phyloP scores from a whole-genome alignment of 2,888 invertebrate genomes.

The Heliothis peltigera region DNA sequence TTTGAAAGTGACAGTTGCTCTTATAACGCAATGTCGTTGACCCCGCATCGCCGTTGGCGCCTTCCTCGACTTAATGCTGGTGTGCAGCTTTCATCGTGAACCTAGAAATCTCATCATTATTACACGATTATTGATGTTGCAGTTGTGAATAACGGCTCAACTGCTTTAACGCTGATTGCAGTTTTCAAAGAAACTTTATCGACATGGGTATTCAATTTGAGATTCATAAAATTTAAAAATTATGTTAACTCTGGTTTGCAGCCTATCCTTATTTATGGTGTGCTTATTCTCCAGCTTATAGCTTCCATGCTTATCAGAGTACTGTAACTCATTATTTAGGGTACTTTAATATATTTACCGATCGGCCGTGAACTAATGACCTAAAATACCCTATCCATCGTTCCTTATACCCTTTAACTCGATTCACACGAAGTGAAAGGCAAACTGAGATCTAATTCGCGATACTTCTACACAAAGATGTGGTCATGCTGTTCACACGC shows the following conservation, averaged over 20 bases:
- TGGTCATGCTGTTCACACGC: constrained; percentile 79
- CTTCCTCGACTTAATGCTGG: constrained; percentile 69
- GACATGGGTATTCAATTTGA: constrained; percentile 39
- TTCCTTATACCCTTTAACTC: constrained; percentile 79
- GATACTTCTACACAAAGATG: constrained; percentile 74
- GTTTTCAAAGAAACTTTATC: constrained; percentile 56
- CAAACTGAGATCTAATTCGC: constrained; percentile 77
- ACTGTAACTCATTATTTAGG: neutral
- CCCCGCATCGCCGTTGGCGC: constrained; percentile 72
- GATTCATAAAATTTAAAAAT: constrained; percentile 38
- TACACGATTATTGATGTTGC: constrained; percentile 68
- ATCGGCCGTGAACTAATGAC: constrained; percentile 74
- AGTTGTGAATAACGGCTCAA: constrained; percentile 67
- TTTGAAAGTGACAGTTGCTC: constrained; percentile 88
- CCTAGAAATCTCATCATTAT: constrained; percentile 77
- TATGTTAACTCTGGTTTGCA: neutral
- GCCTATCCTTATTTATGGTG: constrained; percentile 3
- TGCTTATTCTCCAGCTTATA: neutral
- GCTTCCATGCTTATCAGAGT: constrained; percentile 5
- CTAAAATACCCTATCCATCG: constrained; percentile 74
- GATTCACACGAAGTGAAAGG: constrained; percentile 83
- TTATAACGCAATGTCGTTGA: constrained; percentile 80
- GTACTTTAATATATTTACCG: constrained; percentile 4
- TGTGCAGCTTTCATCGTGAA: constrained; percentile 79
- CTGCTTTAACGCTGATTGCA: constrained; percentile 60